Percentiles rank a stretch among this genome's conserved stretches.
These are phyloP conservation scores for Phallusia fumigata DNA, from an alignment of 23 tunicate species.

Conservation along the genomic window DNA sequence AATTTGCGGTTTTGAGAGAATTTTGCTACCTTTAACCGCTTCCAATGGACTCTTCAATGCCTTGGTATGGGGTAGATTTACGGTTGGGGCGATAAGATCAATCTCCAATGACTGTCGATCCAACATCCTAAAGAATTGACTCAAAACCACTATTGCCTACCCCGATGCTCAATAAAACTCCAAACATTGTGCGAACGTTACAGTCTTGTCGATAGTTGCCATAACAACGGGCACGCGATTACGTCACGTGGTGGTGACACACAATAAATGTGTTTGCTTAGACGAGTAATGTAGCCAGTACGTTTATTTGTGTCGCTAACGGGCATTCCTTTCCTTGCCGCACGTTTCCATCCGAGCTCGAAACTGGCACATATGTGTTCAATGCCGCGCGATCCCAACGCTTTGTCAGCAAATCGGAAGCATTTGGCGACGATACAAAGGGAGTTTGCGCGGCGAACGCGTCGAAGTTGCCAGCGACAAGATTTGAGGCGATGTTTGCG, in stretches of 20 bases:
- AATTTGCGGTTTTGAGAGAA: too few species aligned
- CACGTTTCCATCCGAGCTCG: background rate
- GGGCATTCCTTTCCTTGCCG: background rate
- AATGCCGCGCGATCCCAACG: background rate
- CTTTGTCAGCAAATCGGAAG: constrained; percentile 11
- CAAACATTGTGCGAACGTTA: background rate
- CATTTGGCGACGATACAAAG: background rate
- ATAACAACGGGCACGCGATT: constrained; percentile 1
- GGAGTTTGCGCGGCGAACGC: background rate
- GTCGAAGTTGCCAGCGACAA: background rate
- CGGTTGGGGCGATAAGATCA: background rate
- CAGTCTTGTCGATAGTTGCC: background rate
- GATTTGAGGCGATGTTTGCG: constrained; percentile 6
- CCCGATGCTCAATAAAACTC: background rate
- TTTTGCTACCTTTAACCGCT: too few species aligned
- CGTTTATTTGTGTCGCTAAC: constrained; percentile 8
- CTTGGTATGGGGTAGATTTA: constrained; percentile 10
- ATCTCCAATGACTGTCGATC: background rate
- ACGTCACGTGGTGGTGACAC: background rate
- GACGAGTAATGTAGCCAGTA: constrained; percentile 8
- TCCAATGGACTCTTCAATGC: background rate
- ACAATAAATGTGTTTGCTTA: constrained; percentile 5
- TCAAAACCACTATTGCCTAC: too few species aligned
- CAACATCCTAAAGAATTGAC: background rate
- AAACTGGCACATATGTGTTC: background rate